Percentiles rank a stretch among this genome's conserved stretches.
Evolutionary conservation across 2,888 invertebrate species (phyloP).

Genomic region (Hirudinaria manillensis): DNA sequence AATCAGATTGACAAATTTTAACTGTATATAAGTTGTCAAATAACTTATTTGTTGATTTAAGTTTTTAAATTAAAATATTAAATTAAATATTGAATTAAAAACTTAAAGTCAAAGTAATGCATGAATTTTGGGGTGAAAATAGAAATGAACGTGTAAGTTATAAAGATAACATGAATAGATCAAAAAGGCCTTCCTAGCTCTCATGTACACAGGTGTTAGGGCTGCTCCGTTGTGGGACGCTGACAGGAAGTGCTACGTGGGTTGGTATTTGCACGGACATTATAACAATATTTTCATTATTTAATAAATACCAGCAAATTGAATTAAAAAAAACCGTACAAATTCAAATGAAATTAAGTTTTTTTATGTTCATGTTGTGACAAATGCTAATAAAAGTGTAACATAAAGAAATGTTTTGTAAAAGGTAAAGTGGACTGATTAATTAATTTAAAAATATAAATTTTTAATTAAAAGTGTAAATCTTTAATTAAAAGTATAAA

Average conservation of each 20-base stretch:
- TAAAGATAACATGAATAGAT: not conserved
- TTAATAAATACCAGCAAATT: not conserved
- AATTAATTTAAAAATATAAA: not conserved
- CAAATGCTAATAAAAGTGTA: no score
- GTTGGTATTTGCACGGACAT: not conserved
- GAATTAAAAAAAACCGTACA: not conserved
- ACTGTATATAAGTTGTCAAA: not conserved
- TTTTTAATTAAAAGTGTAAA: not conserved
- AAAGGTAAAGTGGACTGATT: not conserved
- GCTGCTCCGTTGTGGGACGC: slow-evolving; percentile 13
- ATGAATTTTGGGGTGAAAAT: not conserved
- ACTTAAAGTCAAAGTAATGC: not conserved
- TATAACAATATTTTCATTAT: not conserved
- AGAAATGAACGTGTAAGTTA: no score
- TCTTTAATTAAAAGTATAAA: not conserved
- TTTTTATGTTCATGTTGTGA: no score
- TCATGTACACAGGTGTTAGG: slow-evolving; percentile 19
- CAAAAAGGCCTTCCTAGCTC: slow-evolving; percentile 21
- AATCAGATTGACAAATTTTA: not conserved
- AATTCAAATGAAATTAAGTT: no score
- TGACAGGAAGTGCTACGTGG: not conserved
- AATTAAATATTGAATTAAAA: no score
- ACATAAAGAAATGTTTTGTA: no score
- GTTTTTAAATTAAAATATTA: no score
- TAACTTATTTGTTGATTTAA: no score